Evolutionary conservation across 2,888 invertebrate genomes (phyloP).

Genomic region (Acanthopleura granulata): DNA sequence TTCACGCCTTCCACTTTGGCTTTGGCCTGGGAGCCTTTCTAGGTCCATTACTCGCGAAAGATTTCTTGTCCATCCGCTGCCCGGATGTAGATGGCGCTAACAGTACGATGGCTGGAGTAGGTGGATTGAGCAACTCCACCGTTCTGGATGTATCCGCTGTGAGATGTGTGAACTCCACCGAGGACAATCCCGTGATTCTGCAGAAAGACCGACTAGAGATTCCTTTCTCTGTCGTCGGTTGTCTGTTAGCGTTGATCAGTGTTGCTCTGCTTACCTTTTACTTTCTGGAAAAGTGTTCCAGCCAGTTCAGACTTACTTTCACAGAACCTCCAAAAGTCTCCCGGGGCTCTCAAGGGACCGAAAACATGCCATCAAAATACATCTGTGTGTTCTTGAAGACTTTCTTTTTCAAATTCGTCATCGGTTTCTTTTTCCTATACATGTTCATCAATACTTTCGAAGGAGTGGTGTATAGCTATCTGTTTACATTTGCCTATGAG

Average conservation of each 20-base stretch:
- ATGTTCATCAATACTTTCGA: conserved; percentile 4
- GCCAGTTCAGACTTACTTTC: background rate
- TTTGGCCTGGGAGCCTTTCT: conserved; percentile 1
- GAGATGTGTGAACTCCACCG: background rate
- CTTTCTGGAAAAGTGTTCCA: conserved; percentile 3
- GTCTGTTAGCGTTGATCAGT: background rate
- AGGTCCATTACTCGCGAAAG: background rate
- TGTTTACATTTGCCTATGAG: conserved; percentile 8
- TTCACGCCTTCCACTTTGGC: conserved; percentile 9
- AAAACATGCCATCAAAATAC: background rate
- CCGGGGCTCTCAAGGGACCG: no score
- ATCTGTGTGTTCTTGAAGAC: background rate
- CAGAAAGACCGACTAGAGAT: background rate
- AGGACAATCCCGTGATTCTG: background rate
- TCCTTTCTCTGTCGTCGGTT: background rate
- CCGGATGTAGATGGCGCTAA: background rate
- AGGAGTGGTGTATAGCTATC: background rate
- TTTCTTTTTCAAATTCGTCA: background rate
- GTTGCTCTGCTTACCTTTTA: background rate
- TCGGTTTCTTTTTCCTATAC: background rate
- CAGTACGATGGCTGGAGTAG: background rate
- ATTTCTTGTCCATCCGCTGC: conserved; percentile 8
- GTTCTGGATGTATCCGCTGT: background rate
- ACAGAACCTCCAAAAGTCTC: background rate
- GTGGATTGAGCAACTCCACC: background rate